Percentiles rank a stretch among this genome's conserved stretches.
Conservation (phyloP, 92 coral and sea anemone species). For the Parazoanthus darwini region DNA sequence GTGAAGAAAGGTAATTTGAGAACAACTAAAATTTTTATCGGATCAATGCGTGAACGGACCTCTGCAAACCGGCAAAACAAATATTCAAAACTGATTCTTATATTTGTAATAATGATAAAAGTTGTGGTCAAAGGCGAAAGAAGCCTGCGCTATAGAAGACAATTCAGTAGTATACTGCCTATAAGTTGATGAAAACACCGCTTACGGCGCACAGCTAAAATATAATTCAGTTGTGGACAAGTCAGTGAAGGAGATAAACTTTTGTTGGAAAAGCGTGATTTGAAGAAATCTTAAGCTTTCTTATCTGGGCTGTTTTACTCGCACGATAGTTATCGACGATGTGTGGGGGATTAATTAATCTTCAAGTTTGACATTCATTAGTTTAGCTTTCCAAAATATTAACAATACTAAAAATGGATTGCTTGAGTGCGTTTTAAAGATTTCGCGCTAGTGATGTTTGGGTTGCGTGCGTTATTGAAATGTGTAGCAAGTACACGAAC, state of each 20-base stretch:
- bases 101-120: not conserved
- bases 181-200: not conserved
- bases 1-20: too few species aligned
- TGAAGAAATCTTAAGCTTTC: not conserved
- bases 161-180: not conserved
- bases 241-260: not conserved
- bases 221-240: not conserved
- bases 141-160: not conserved
- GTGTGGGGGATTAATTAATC: constrained; percentile 39
- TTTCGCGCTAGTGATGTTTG: not conserved
- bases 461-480: not conserved
- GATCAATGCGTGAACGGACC: not conserved
- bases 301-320: not conserved
- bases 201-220: not conserved
- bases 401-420: not conserved
- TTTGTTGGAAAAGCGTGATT: not conserved
- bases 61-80: not conserved
- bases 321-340: constrained; percentile 14
- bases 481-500: too few species aligned
- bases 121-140: not conserved
- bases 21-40: too few species aligned
- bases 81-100: not conserved
- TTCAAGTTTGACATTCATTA: constrained; percentile 9
- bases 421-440: not conserved
- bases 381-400: constrained; percentile 16